Percentiles rank a stretch among this genome's conserved stretches.
phyloP scores from a whole-genome alignment of 2,113 vertebrate genomes.

The Brachionichthys hirsutus region DNA sequence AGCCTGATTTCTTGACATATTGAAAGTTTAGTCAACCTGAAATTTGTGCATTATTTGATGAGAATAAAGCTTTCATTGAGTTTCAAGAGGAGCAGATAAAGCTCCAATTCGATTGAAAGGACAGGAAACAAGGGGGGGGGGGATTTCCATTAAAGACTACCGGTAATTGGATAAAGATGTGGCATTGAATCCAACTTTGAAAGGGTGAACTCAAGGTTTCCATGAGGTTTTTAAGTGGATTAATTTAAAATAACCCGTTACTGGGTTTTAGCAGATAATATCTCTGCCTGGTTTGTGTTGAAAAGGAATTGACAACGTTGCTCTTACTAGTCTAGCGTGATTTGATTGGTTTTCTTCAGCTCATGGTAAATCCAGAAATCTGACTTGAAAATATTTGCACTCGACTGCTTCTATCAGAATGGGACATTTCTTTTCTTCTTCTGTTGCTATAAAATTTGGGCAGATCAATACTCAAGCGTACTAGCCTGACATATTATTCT shows the following conservation, averaged over 20 bases:
- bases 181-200: not conserved
- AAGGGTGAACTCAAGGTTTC: not conserved
- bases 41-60: not conserved
- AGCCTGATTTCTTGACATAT: constrained; percentile 12
- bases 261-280: not conserved
- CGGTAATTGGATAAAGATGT: constrained; percentile 10
- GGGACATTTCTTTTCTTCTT: not conserved
- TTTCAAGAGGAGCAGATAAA: not conserved
- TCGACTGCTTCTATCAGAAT: not conserved
- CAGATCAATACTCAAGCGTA: not conserved
- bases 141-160: constrained; percentile 10
- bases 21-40: constrained; percentile 26
- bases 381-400: not conserved
- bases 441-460: not conserved
- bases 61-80: not conserved
- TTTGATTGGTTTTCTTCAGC: constrained; percentile 6
- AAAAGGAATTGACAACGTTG: constrained; percentile 2
- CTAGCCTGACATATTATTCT: not conserved
- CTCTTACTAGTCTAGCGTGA: not conserved
- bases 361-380: not conserved
- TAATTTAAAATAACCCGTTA: not conserved
- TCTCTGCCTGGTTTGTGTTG: not conserved
- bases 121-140: not conserved
- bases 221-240: not conserved
- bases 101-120: constrained; percentile 11